Conservation (phyloP, 2,797 vertebrate species). For the Carduelis carduelis region DNA sequence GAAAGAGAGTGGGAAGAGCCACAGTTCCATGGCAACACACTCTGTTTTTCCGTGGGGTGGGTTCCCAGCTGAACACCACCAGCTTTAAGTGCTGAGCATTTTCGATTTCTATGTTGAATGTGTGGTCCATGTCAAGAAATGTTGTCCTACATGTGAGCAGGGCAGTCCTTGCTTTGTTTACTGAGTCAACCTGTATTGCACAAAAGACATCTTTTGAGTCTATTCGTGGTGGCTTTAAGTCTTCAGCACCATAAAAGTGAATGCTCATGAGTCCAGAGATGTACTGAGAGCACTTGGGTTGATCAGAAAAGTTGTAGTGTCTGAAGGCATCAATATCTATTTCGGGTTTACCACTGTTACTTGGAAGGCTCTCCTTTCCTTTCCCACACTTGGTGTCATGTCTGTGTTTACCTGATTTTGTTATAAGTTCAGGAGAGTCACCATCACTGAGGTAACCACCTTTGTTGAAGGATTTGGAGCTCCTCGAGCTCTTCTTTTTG, state of each 20-base stretch:
- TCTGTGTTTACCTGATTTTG: conserved; percentile 88
- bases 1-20: conserved; percentile 89
- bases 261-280: conserved; percentile 96
- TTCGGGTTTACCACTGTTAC: conserved; percentile 79
- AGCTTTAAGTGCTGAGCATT: conserved; percentile 96
- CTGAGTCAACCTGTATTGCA: conserved; percentile 96
- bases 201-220: conserved; percentile 96
- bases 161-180: conserved; percentile 95
- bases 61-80: conserved; percentile 97
- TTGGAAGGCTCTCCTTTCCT: conserved; percentile 77
- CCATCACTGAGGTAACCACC: conserved; percentile 97
- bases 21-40: conserved; percentile 95
- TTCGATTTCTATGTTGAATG: conserved; percentile 97
- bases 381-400: conserved; percentile 82
- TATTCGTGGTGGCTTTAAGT: conserved; percentile 90
- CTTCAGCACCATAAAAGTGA: conserved; percentile 96
- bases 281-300: conserved; percentile 92
- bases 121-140: conserved; percentile 97
- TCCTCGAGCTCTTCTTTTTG: conserved; percentile 84
- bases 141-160: conserved; percentile 91
- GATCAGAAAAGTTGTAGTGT: conserved; percentile 93
- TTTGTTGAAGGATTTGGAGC: conserved; percentile 90
- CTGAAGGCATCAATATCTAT: conserved; percentile 94
- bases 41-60: conserved; percentile 85
- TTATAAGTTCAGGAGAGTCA: conserved; percentile 92